phyloP scores from a whole-genome alignment of 2,888 invertebrate genomes.

The Salticus scenicus region DNA sequence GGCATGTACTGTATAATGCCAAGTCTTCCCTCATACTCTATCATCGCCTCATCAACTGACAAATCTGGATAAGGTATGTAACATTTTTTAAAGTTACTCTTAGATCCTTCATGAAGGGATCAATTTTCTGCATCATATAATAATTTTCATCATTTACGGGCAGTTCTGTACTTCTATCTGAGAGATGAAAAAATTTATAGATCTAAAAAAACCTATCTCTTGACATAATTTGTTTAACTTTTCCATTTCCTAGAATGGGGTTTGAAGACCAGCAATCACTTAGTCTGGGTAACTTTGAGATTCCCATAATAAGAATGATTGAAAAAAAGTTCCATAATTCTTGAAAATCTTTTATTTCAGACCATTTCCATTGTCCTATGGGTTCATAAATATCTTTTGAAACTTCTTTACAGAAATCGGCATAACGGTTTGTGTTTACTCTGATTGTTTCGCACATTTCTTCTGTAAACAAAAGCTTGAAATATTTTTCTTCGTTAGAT shows the following conservation, averaged over 20 bases:
- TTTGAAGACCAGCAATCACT: neutral
- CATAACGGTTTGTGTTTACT: too few species aligned
- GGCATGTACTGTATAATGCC: too few species aligned
- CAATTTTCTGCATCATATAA: too few species aligned
- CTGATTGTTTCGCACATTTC: neutral
- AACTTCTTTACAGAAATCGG: too few species aligned
- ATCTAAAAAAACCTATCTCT: neutral
- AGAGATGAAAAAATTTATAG: neutral
- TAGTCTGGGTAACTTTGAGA: neutral
- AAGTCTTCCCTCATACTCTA: neutral
- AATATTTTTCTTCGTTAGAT: neutral
- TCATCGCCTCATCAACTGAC: too few species aligned
- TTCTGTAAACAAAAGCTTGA: neutral
- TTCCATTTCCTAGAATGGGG: neutral
- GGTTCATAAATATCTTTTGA: too few species aligned
- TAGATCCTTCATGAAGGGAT: neutral
- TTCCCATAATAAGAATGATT: too few species aligned
- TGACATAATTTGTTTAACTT: neutral
- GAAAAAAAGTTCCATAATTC: neutral
- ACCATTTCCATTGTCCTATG: neutral
- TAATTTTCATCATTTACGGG: neutral
- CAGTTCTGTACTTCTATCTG: neutral
- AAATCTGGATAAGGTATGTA: neutral
- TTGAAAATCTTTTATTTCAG: neutral
- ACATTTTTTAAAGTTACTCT: neutral